A percentile compares a stretch with the other conserved stretches of the same genome.
Conservation (phyloP, 1,140 invertebrate genomes). For the Bombyx mori region DNA sequence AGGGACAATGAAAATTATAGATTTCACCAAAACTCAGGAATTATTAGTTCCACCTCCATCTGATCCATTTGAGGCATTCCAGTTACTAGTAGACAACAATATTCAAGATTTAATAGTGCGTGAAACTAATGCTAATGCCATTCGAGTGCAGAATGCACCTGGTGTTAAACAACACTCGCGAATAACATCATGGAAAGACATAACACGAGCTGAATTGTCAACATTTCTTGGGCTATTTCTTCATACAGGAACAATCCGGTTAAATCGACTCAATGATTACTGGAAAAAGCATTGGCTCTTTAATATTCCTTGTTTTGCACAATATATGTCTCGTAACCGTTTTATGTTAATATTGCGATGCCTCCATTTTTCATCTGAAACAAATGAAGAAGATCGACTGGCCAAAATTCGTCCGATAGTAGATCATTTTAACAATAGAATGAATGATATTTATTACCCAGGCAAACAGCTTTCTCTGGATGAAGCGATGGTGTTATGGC, state of each 20-base stretch:
- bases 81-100: neutral
- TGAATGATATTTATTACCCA: conserved; percentile 2
- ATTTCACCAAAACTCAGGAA: neutral
- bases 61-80: neutral
- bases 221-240: neutral
- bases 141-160: neutral
- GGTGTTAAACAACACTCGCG: neutral
- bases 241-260: neutral
- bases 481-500: conserved; percentile 7
- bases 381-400: neutral
- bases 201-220: neutral
- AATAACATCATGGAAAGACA: conserved; percentile 1
- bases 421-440: conserved; percentile 1
- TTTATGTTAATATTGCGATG: conserved; percentile 1
- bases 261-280: neutral
- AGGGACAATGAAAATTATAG: conserved; percentile 1
- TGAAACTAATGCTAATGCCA: neutral
- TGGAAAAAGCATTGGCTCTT: conserved; percentile 4
- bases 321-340: conserved; percentile 2
- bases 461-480: neutral
- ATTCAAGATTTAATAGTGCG: conserved; percentile 1
- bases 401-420: neutral
- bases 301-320: neutral
- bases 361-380: conserved; percentile 1
- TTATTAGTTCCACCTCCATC: conserved; percentile 1